Evolutionary conservation across 2,888 invertebrate species (phyloP), one percentile per base, ranked within the genome.

Genomic region (Lysandra bellargus): DNA sequence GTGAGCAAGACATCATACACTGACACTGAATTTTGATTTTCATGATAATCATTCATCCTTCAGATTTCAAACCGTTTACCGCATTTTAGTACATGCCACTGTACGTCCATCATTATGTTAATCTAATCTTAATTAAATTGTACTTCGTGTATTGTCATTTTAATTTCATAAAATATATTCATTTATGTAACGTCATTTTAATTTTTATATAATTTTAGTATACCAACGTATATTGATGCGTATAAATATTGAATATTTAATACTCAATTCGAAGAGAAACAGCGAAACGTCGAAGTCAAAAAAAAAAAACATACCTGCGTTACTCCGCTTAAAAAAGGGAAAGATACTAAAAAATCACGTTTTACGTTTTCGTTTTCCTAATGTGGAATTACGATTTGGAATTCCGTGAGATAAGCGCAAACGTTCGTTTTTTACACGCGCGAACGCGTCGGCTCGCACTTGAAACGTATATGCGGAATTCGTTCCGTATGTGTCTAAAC

Each of bases 71-170:
- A 69, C 69, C 33, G 69, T 69, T 69, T 69, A 5, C 14, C 69
- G 5, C 17, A 17, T 5, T 1, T 5, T 37, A 14, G 30, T 14
- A 23, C 17, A 33, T 69, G 69, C 69, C 69, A 69, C 69, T 69
- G 69, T 69, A 37, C 69, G 33, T 69, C 14, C 30, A 30, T 12
- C 64, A 7, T 30, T 30, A 64, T 9, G 60, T 60, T 60, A 23
- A 64, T 64, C 64, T 64, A 64, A 3, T 69, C 69, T 69, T 69
- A 69, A 69, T 69, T 69, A 69, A 33, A 69, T 69, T 69, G 33
- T 69, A 69, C 33, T 69, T 37, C 14, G 5, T 69, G 14, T 69
- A 69, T 69, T 69, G 69, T 69, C 33, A 37, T 37, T 64, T 23
- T 9, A 17, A 69, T 69, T 33, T 33, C 33, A 69, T 69, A 69